A percentile compares a stretch with the other conserved stretches of the same genome.
phyloP scores from a whole-genome alignment of 2,113 vertebrate species.

The Pantherophis guttatus region DNA sequence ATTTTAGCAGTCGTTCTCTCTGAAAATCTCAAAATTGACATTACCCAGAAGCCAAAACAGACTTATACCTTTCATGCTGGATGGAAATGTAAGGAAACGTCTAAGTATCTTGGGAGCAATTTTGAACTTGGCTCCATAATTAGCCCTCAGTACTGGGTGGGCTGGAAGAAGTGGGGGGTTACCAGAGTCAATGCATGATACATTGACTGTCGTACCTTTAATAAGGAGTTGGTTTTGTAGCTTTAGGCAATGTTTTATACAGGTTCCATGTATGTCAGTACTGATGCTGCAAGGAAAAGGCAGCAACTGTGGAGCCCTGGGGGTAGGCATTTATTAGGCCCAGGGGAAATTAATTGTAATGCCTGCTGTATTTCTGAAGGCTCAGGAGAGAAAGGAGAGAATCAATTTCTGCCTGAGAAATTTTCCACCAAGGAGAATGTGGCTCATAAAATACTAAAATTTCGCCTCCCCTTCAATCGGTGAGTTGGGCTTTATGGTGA shows the following conservation, averaged over 20 bases:
- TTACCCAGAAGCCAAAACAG: constrained; percentile 10
- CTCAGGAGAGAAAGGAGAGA: not conserved
- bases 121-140: constrained; percentile 32
- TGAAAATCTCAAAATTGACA: constrained; percentile 3
- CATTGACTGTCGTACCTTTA: not conserved
- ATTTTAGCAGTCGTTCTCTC: constrained; percentile 1
- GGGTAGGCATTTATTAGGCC: constrained; percentile 26
- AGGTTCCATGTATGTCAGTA: not conserved
- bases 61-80: not conserved
- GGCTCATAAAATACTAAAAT: not conserved
- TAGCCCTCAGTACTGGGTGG: constrained; percentile 11
- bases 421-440: not conserved
- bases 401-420: constrained; percentile 22
- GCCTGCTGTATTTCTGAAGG: constrained; percentile 14
- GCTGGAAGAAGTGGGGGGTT: not conserved
- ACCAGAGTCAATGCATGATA: not conserved
- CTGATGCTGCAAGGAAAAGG: not conserved
- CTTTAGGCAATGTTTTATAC: constrained; percentile 29
- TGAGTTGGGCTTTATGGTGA: not conserved
- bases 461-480: not conserved
- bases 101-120: constrained; percentile 15
- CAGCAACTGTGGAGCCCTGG: constrained; percentile 8
- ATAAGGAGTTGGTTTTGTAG: constrained; percentile 6
- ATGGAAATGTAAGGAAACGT: constrained; percentile 12
- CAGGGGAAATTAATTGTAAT: constrained; percentile 26